Evolutionary conservation across 2,113 vertebrate genomes (phyloP).

Genomic region (Hirundichthys speculiger): DNA sequence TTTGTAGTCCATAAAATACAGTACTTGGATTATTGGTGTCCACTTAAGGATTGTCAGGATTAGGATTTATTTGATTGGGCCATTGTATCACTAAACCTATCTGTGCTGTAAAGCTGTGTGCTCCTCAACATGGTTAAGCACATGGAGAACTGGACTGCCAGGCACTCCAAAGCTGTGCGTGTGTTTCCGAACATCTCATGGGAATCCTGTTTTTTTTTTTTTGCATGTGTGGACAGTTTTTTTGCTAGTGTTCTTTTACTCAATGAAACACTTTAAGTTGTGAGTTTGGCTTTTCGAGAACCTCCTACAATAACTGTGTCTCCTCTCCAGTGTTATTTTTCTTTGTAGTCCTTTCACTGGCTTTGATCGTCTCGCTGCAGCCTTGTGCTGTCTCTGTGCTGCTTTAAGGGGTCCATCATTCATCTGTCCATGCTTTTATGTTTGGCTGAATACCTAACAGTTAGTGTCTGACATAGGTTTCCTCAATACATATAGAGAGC

Average conservation of each 20-base stretch:
- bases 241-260: conserved; percentile 33
- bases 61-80: conserved; percentile 14
- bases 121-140: conserved; percentile 18
- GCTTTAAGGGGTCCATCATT: conserved; percentile 55
- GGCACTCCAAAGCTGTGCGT: neutral
- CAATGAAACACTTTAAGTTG: conserved; percentile 43
- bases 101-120: conserved; percentile 20
- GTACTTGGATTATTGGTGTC: no score
- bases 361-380: conserved; percentile 58
- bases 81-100: conserved; percentile 45
- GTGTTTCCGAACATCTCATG: conserved; percentile 18
- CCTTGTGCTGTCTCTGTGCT: conserved; percentile 17
- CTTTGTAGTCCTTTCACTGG: conserved; percentile 35
- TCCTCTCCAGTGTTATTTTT: conserved; percentile 42
- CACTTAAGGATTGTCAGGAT: no score
- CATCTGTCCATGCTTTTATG: conserved; percentile 32
- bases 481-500: no score
- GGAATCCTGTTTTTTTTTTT: conserved; percentile 51
- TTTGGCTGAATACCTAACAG: conserved; percentile 36
- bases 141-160: conserved; percentile 5
- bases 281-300: conserved; percentile 51
- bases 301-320: conserved; percentile 52
- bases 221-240: conserved; percentile 47
- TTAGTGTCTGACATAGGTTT: no score
- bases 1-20: no score